These are phyloP conservation scores for Pseudococcus jackbeardsleyi DNA, from an alignment of 2,888 invertebrate species.

Conservation along the genomic window DNA sequence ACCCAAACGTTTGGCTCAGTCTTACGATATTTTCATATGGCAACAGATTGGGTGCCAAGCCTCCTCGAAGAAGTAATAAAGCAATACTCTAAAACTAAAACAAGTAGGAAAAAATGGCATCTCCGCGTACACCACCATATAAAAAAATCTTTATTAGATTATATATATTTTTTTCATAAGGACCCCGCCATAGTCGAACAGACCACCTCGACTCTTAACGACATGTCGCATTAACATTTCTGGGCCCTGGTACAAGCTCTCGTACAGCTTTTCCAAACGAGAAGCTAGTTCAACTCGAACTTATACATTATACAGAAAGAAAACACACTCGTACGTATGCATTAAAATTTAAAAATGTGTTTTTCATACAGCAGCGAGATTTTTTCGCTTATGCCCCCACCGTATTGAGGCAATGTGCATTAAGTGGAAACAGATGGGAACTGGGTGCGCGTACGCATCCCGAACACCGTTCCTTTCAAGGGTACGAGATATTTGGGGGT, in stretches of 20 bases:
- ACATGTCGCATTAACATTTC: constrained; percentile 44
- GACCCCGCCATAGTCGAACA: neutral
- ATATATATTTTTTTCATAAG: constrained; percentile 11
- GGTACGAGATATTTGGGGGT: constrained; percentile 34
- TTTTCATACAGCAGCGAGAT: neutral
- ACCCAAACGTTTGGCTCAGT: neutral
- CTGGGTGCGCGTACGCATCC: constrained; percentile 40
- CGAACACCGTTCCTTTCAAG: neutral
- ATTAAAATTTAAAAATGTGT: constrained; percentile 3
- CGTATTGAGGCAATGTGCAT: neutral
- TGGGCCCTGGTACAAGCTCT: neutral
- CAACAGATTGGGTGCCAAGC: constrained; percentile 16
- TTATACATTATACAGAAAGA: neutral
- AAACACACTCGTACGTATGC: neutral
- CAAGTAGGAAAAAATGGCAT: neutral
- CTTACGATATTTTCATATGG: constrained; percentile 18
- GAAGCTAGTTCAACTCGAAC: neutral
- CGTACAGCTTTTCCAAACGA: neutral
- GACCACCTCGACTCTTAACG: constrained; percentile 43
- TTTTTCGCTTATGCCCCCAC: neutral
- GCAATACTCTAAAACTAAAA: neutral
- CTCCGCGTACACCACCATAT: neutral
- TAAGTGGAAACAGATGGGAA: constrained; percentile 52
- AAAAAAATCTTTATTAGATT: constrained; percentile 1
- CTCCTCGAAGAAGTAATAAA: constrained; percentile 24